Conservation (phyloP, 2,797 vertebrate genomes). For the Lagorchestes hirsutus region DNA sequence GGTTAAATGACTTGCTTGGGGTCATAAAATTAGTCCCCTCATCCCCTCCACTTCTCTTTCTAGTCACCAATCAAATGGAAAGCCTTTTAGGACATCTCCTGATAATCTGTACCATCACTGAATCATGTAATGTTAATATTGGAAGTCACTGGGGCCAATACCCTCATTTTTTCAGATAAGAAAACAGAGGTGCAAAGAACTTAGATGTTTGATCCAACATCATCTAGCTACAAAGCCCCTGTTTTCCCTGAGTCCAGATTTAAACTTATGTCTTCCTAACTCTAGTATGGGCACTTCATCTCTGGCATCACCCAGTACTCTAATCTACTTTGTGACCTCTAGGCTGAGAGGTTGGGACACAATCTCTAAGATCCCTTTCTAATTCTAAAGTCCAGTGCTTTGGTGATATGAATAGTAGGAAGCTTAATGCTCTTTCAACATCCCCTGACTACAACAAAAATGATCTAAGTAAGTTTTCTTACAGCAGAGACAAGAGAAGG, state of each 20-base stretch:
- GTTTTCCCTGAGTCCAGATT: not conserved
- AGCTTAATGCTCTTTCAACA: not conserved
- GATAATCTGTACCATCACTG: not conserved
- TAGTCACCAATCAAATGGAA: not conserved
- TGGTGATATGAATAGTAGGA: not conserved
- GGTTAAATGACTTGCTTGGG: not conserved
- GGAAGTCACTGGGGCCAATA: not conserved
- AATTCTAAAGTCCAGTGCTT: not conserved
- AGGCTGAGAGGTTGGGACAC: not conserved
- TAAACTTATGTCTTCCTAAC: not conserved
- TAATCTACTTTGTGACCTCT: not conserved
- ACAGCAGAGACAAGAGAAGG: not conserved
- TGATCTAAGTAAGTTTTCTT: not conserved
- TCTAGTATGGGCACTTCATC: not conserved
- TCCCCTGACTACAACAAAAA: not conserved
- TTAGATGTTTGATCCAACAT: too few species aligned
- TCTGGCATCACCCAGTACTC: not conserved
- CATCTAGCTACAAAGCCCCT: too few species aligned
- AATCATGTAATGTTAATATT: not conserved
- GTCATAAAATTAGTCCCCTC: not conserved
- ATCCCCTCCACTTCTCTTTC: not conserved
- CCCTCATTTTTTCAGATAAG: not conserved
- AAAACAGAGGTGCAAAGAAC: too few species aligned
- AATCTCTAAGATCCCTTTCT: not conserved
- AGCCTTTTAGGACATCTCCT: not conserved